A percentile compares a stretch with the other conserved stretches of the same genome.
Evolutionary conservation across 1,140 invertebrate species (phyloP).

Genomic region (Brachionus asplanchnoidis): DNA sequence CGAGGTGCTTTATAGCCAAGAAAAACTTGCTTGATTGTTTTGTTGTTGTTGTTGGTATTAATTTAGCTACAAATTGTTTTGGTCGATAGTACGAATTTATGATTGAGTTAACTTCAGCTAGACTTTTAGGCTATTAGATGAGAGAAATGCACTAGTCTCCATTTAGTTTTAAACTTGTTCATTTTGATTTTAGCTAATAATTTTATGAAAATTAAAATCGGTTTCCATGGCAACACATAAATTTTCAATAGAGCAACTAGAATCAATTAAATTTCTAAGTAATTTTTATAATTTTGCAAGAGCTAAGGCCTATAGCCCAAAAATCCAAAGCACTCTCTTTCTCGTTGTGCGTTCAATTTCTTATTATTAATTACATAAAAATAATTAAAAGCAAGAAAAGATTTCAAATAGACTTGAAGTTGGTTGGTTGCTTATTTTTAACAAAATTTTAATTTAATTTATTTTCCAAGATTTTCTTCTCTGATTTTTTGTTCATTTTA

Average conservation of each 20-base stretch:
- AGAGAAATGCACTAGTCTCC: background rate
- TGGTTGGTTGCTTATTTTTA: background rate
- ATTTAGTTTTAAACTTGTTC: background rate
- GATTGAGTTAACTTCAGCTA: background rate
- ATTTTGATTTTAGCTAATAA: slow-evolving; percentile 23
- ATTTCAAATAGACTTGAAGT: background rate
- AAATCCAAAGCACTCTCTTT: background rate
- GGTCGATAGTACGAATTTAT: background rate
- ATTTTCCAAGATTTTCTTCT: background rate
- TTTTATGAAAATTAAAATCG: background rate
- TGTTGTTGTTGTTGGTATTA: background rate
- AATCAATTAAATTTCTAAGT: slow-evolving; percentile 30
- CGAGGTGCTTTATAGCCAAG: background rate
- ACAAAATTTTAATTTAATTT: background rate
- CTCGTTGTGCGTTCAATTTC: background rate
- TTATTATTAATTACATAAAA: slow-evolving; percentile 22
- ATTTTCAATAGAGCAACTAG: background rate
- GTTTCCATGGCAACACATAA: background rate
- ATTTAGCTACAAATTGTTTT: background rate
- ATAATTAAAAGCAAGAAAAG: slow-evolving; percentile 27
- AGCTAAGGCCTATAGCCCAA: background rate
- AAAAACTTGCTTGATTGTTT: background rate
- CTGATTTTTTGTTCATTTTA: background rate
- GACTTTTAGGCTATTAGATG: background rate
- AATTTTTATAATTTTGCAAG: slow-evolving; percentile 1